Percentiles rank a stretch among this genome's conserved stretches.
Conservation (phyloP, 2,113 vertebrate species). For the Phalacrocorax aristotelis region DNA sequence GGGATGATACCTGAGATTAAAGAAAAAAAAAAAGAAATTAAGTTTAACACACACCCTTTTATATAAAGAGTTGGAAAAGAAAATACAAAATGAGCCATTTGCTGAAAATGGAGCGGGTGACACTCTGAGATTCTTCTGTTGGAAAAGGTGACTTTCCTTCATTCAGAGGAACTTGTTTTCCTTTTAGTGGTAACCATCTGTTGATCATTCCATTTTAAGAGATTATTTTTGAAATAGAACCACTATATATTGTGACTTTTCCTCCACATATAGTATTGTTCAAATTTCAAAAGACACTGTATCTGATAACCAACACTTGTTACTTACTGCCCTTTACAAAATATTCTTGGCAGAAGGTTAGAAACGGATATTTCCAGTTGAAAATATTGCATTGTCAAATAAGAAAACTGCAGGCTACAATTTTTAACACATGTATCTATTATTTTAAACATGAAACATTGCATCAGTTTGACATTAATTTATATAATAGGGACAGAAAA, state of each 20-base stretch:
- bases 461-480: conserved; percentile 79
- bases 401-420: conserved; percentile 74
- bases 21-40: not conserved
- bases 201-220: not conserved
- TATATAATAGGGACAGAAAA: conserved; percentile 77
- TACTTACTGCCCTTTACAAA: conserved; percentile 59
- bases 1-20: not conserved
- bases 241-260: not conserved
- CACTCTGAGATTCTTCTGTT: not conserved
- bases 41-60: not conserved
- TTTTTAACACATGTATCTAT: conserved; percentile 78
- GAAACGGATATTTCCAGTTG: conserved; percentile 66
- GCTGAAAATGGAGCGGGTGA: not conserved
- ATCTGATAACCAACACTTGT: conserved; percentile 64
- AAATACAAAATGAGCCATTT: not conserved
- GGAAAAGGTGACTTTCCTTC: not conserved
- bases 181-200: not conserved
- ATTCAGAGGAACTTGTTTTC: not conserved
- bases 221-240: not conserved
- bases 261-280: not conserved
- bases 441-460: conserved; percentile 78
- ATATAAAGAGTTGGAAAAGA: not conserved
- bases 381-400: conserved; percentile 77
- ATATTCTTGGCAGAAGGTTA: conserved; percentile 66
- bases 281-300: conserved; percentile 53